Percentiles rank a stretch among this genome's conserved stretches.
phyloP scores from a whole-genome alignment of 2,888 invertebrate genomes.

The Eretmocerus hayati region DNA sequence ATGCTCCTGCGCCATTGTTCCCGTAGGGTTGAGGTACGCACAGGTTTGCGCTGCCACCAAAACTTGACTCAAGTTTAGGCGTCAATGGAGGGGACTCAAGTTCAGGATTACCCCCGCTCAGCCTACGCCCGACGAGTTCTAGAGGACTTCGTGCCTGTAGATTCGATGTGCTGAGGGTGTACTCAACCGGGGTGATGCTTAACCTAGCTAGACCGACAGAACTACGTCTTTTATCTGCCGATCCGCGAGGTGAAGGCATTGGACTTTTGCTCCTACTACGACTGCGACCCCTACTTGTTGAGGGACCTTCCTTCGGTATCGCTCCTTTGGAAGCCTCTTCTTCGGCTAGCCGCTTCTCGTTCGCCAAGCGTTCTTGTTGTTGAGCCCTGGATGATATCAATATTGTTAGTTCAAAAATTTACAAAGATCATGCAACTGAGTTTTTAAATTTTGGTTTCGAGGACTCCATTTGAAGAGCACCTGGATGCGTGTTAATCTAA shows the following conservation, averaged over 20 bases:
- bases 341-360: no score
- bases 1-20: slow-evolving; percentile 29
- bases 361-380: no score
- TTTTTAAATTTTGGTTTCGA: no score
- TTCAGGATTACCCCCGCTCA: slow-evolving; percentile 43
- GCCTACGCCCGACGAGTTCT: slow-evolving; percentile 41
- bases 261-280: slow-evolving; percentile 43
- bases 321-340: slow-evolving; percentile 28
- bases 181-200: slow-evolving; percentile 39
- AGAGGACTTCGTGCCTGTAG: slow-evolving; percentile 41
- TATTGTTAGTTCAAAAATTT: not conserved
- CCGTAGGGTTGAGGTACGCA: slow-evolving; percentile 22
- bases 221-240: slow-evolving; percentile 40
- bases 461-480: no score
- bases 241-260: slow-evolving; percentile 37
- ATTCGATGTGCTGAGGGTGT: slow-evolving; percentile 43
- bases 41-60: slow-evolving; percentile 40
- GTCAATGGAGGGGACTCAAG: slow-evolving; percentile 40
- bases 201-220: slow-evolving; percentile 41
- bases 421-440: no score
- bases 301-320: slow-evolving; percentile 12
- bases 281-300: slow-evolving; percentile 28
- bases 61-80: slow-evolving; percentile 35
- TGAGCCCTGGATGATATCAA: slow-evolving; percentile 36
- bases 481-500: no score